Conservation (phyloP, 1,140 invertebrate species). For the Hermatobates lingyangjiaoensis region DNA sequence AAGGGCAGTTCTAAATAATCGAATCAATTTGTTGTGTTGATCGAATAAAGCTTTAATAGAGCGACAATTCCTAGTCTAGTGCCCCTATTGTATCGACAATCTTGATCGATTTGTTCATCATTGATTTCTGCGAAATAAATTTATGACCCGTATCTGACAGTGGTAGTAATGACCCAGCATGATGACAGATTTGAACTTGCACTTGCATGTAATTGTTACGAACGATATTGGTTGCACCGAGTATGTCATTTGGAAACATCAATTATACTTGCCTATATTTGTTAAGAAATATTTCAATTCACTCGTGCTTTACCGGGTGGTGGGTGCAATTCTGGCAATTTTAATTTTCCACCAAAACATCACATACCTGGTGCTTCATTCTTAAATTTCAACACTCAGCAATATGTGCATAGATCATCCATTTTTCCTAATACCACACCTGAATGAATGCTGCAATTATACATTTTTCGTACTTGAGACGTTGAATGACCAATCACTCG, state of each 20-base stretch:
- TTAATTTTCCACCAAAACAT: no score
- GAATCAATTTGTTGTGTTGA: slow-evolving; percentile 23
- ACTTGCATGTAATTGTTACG: slow-evolving; percentile 3
- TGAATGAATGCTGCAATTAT: background rate
- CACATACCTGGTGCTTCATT: slow-evolving; percentile 5
- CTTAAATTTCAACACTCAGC: slow-evolving; percentile 6
- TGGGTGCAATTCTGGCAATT: background rate
- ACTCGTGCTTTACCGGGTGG: background rate
- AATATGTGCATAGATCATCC: slow-evolving; percentile 9
- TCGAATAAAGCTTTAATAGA: slow-evolving; percentile 22
- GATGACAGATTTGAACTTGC: slow-evolving; percentile 13
- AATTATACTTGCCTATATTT: background rate
- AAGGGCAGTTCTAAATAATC: slow-evolving; percentile 23
- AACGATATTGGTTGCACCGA: slow-evolving; percentile 8
- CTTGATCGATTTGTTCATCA: slow-evolving; percentile 22
- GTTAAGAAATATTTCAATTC: background rate
- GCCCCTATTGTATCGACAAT: slow-evolving; percentile 18
- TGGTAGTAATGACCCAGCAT: slow-evolving; percentile 19
- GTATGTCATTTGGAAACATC: slow-evolving; percentile 8
- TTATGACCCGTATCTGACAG: slow-evolving; percentile 13
- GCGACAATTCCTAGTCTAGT: slow-evolving; percentile 20
- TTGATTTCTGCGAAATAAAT: slow-evolving; percentile 25
- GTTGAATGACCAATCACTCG: no score
- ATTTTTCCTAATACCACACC: slow-evolving; percentile 1
- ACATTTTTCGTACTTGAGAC: no score